Conservation (phyloP, 2,888 invertebrate genomes). For the Empis livida region DNA sequence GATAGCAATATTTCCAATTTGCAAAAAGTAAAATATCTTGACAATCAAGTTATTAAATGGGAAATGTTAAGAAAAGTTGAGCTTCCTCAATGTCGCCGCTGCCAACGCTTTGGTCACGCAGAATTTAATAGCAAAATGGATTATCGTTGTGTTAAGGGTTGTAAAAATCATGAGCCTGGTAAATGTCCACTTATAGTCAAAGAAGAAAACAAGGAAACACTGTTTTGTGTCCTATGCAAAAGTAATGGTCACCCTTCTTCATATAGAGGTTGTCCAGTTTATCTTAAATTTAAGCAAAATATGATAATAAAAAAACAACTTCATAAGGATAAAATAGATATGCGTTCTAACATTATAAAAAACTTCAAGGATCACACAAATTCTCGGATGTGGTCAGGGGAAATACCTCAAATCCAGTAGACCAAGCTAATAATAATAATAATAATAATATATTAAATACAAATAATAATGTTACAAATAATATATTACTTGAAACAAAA, state of each 20-base stretch:
- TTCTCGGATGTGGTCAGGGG: too few species aligned
- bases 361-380: too few species aligned
- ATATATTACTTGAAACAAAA: too few species aligned
- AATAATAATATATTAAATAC: too few species aligned
- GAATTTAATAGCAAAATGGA: neutral
- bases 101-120: neutral
- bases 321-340: neutral
- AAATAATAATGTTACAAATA: too few species aligned
- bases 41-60: neutral
- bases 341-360: neutral
- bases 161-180: neutral
- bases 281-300: neutral
- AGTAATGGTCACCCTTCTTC: neutral
- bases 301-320: neutral
- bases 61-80: neutral
- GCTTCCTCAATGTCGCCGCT: slow-evolving; percentile 8
- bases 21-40: neutral
- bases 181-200: neutral
- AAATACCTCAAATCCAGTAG: too few species aligned
- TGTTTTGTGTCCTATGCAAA: neutral
- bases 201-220: neutral
- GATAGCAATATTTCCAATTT: neutral
- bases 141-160: slow-evolving; percentile 1
- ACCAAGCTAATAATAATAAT: too few species aligned
- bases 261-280: neutral